Conservation (phyloP, 2,888 invertebrate genomes). For the Caenorhabditis plicata region DNA sequence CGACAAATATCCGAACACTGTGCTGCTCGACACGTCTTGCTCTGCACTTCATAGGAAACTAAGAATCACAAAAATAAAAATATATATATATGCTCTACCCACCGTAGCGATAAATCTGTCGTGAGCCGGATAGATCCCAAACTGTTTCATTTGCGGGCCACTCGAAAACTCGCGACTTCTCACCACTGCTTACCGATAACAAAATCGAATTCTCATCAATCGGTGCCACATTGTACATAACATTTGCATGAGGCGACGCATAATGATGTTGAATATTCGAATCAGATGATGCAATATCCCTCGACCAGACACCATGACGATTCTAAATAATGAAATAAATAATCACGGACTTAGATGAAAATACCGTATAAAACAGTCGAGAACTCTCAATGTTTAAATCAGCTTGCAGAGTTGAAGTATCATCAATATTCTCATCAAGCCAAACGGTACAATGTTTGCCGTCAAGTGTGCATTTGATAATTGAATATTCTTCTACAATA, state of each 20-base stretch:
- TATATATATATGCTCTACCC: too few relatives aligned
- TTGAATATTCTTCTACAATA: background rate
- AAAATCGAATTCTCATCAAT: constrained; percentile 1
- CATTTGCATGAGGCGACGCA: background rate
- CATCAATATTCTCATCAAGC: background rate
- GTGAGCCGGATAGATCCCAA: background rate
- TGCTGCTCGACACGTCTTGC: background rate
- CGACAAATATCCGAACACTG: constrained; percentile 2
- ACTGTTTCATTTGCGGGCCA: background rate
- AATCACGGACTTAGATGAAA: too few relatives aligned
- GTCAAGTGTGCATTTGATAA: constrained; percentile 4
- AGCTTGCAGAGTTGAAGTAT: background rate
- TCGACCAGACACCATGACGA: constrained; percentile 5
- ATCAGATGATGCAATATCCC: background rate
- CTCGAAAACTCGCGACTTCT: background rate
- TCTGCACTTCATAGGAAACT: background rate
- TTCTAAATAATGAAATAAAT: constrained; percentile 3
- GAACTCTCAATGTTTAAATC: background rate
- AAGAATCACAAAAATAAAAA: too few relatives aligned
- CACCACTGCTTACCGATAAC: background rate
- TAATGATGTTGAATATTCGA: constrained; percentile 5
- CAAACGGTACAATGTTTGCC: constrained; percentile 4
- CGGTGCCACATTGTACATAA: constrained; percentile 2
- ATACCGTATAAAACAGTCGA: constrained; percentile 6
- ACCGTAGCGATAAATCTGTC: background rate